Percentiles rank a stretch among this genome's conserved stretches.
Conservation (phyloP, 2,797 vertebrate species). For the Kryptopterus vitreolus region DNA sequence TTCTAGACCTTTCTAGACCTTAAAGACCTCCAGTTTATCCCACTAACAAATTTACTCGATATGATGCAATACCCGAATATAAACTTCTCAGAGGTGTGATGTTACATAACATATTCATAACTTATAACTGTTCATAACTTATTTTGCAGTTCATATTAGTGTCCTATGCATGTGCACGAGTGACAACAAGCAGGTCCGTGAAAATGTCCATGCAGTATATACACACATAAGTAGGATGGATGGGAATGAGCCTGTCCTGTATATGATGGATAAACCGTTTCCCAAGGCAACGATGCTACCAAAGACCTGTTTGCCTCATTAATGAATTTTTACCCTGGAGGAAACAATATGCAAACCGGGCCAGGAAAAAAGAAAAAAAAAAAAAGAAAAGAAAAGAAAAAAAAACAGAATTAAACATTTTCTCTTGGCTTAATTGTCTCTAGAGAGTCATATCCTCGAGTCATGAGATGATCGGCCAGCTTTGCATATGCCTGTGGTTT, state of each 20-base stretch:
- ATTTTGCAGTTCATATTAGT: neutral
- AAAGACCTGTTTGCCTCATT: conserved; percentile 74
- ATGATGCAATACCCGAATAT: neutral
- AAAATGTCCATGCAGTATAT: conserved; percentile 18
- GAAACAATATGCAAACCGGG: conserved; percentile 74
- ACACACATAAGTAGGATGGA: neutral
- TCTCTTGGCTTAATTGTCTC: conserved; percentile 47
- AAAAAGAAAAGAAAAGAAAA: conserved; percentile 63
- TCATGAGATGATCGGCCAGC: conserved; percentile 38
- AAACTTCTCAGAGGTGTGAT: neutral
- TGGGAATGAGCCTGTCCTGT: conserved; percentile 36
- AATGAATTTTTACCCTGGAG: conserved; percentile 67
- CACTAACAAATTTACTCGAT: neutral
- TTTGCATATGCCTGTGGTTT: conserved; percentile 47
- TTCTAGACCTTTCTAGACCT: too few relatives aligned
- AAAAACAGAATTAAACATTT: conserved; percentile 66
- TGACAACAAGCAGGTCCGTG: neutral
- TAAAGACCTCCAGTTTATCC: neutral
- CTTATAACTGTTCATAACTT: neutral
- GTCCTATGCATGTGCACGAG: neutral
- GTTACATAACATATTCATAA: neutral
- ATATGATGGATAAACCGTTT: conserved; percentile 61
- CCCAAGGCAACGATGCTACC: conserved; percentile 54
- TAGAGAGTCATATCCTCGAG: conserved; percentile 51
- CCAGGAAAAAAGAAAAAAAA: conserved; percentile 65